phyloP scores from a whole-genome alignment of 2,888 invertebrate species.

The Andrena bicolor region DNA sequence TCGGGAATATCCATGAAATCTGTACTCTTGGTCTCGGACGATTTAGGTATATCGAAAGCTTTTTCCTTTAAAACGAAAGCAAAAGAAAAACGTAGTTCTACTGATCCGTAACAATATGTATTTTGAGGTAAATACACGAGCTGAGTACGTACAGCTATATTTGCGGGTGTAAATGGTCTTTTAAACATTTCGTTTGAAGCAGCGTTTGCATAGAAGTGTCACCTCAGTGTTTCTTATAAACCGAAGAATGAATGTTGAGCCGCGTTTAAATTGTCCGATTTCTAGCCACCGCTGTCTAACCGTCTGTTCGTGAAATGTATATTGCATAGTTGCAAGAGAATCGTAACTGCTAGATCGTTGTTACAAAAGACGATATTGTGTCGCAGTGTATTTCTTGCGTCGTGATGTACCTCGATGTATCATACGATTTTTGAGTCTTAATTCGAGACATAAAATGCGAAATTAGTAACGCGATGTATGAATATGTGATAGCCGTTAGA shows the following conservation, averaged over 20 bases:
- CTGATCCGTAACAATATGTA: slow-evolving; percentile 2
- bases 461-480: slow-evolving; percentile 53
- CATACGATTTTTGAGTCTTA: slow-evolving; percentile 48
- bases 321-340: slow-evolving; percentile 53
- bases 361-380: slow-evolving; percentile 31
- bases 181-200: slow-evolving; percentile 27
- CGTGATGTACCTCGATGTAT: slow-evolving; percentile 46
- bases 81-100: neutral
- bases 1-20: slow-evolving; percentile 23
- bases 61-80: neutral
- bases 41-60: slow-evolving; percentile 37
- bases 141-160: neutral
- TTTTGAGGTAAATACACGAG: neutral
- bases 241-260: slow-evolving; percentile 33
- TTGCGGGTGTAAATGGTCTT: slow-evolving; percentile 15
- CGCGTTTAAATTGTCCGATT: slow-evolving; percentile 56
- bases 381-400: slow-evolving; percentile 44
- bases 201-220: slow-evolving; percentile 14
- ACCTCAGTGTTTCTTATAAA: slow-evolving; percentile 31
- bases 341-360: slow-evolving; percentile 45
- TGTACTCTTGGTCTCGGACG: slow-evolving; percentile 27
- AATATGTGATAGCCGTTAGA: slow-evolving; percentile 62
- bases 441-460: slow-evolving; percentile 36
- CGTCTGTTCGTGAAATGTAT: slow-evolving; percentile 65
- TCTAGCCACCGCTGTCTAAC: slow-evolving; percentile 55